Base-by-base conservation (phyloP, 2,113 vertebrate genomes). In the Mobula hypostoma region DNA sequence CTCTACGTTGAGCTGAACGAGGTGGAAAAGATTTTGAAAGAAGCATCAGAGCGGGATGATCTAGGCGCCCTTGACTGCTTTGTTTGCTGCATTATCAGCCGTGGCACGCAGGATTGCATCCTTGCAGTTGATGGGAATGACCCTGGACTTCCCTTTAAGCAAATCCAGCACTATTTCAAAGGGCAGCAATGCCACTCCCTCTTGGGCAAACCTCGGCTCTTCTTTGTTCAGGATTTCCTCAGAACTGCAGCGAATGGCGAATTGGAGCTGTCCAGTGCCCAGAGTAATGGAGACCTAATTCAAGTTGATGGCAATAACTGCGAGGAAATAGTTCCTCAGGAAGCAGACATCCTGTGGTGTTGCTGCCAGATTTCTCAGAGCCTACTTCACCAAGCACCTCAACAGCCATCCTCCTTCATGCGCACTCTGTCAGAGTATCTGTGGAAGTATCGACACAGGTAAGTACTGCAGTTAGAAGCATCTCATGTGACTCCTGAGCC, bases 331-430 rank as follows among this genome's bases (percentile, higher is more conserved):
- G 94, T 98, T 32, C 98, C 98, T 1, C 95, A 93, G 7, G 97
- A 97, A 70, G 98, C 98, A 11, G 98, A 99, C 66, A 94, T 99
- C 94, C 97, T 99, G 94, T 99, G 98, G 98, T 99, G 98, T 96
- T 96, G 98, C 91, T 98, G 98, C 95, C 97, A 95, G 94, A 97
- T 97, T 0, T 94, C 96, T 15, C 97, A 95, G 24, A 63, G 94
- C 58, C 94, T 96, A 17, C 95, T 98, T 91, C 95, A 97, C 94
- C 94, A 74, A 17, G 74, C 82, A 2, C 27, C 95, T 7, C 2
- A 21, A 77, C 93, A 97, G 94, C 94, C 95, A 0, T 99, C 98
- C 0, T 63, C 96, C 36, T 99, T 99, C 94, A 96, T 99, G 40
- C 95, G 82, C 91, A 95, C 95, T 58, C 96, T 99, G 94, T 95